Evolutionary conservation across 2,797 vertebrate species (phyloP), one percentile per base, ranked within the genome.

Genomic region (Anguilla obscura): DNA sequence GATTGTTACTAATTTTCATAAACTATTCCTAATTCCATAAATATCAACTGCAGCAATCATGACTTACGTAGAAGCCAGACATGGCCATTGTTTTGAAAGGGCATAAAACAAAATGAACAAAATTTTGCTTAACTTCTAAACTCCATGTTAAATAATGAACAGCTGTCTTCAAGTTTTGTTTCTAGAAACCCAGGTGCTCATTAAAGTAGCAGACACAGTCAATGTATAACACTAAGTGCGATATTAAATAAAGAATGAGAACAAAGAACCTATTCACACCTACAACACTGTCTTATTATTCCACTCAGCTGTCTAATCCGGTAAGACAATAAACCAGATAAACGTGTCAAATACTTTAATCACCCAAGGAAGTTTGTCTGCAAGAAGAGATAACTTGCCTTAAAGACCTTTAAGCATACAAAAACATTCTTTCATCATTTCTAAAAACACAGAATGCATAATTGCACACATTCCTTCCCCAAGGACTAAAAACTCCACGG

Each of bases 251-350:
- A 86, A 91, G 90, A 91, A 90, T 86, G 86, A 58, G 88, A 87
- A 94, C 90, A 94, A 90, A 93, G 91, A 92, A 88, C 85, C 90
- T 87, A 93, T 95, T 95, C 93, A 93, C 87, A 92, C 90, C 91
- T 85, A 90, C 88, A 91, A 90, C 89, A 89, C 90, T 90, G 87
- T 91, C 79, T 90, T 94, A 92, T 93, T 95, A 93, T 94, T 93
- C 88, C 88, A 91, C 90, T 88, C 89, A 63, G 86, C 24, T 91
- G 93, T 92, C 90, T 94, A 93, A 95, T 94, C 92, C 93, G 90
- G 87, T 94, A 87, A 58, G 90, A 94, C 94, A 95, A 95, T 95
- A 95, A 95, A 95, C 90, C 27, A 91, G 92, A 93, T 90, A 93
- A 94, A 93, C 92, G 91, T 60, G 52, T 92, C 91, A 93, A 92